Conservation (phyloP, 1,140 invertebrate genomes). For the Drosophila tsacasi region DNA sequence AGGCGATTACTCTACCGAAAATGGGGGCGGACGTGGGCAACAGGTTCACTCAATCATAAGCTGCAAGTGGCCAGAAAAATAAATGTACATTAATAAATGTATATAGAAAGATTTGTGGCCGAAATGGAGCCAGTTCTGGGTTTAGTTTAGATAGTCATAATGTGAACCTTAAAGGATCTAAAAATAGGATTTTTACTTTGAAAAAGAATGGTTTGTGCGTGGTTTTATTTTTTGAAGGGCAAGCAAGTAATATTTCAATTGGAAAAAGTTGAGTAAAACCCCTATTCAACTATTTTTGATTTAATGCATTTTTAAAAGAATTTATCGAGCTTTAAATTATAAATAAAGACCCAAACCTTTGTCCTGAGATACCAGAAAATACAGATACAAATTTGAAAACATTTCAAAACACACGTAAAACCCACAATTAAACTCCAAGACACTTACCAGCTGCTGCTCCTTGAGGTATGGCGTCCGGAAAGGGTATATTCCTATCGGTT, state of each 20-base stretch:
- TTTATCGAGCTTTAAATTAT: too few relatives aligned
- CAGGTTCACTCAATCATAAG: slow-evolving; percentile 28
- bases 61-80: background rate
- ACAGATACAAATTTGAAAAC: background rate
- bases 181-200: background rate
- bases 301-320: background rate
- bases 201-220: too few relatives aligned
- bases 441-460: too few relatives aligned
- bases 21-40: background rate
- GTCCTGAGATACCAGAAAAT: background rate
- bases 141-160: background rate
- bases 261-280: rapidly evolving
- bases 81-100: background rate
- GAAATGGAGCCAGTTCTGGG: background rate
- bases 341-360: rapidly evolving
- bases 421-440: background rate
- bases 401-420: background rate
- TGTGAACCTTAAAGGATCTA: background rate
- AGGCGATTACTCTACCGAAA: slow-evolving; percentile 27
- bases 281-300: background rate
- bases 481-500: background rate
- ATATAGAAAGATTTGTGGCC: background rate
- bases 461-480: background rate
- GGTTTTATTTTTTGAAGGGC: background rate
- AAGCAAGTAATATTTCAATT: background rate